Evolutionary conservation across 2,888 invertebrate genomes (phyloP), one percentile per base, ranked within the genome.

Genomic region (Eupithecia tripunctaria): DNA sequence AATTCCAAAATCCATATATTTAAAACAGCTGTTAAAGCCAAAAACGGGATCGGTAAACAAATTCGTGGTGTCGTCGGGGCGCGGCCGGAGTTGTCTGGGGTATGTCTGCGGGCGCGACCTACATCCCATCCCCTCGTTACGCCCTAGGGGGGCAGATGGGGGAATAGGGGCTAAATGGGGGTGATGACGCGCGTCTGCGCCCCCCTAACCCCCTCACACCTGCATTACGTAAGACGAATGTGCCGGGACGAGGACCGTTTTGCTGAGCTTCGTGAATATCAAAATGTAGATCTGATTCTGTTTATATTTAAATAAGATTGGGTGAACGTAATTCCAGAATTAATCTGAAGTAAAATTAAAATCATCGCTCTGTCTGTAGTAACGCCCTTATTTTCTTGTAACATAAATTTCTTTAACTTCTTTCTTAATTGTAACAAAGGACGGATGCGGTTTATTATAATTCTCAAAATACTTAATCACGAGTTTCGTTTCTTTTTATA

Each of bases 31-130:
- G 79, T 77, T 76, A 69, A 60, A 72, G 74, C 68, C 73, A 76
- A 72, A 72, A 78, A 74, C 72, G 67, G 67, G 74, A 78, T 80
- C 77, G 71, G 79, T 76, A 80, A 80, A 80, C 79, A 80, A 78
- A 78, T 80, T 79, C 68, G 71, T 71, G 76, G 73, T 71, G 74
- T 82, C 79, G 74, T 82, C 79, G 80, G 81, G 84, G 84, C 83
- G 81, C 82, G 82, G 87, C 84, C 84, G 85, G 87, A 10, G 85
- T 86, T 88, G 92, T 93, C 94, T 94, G 87, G 90, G 93, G 92
- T 91, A 91, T 90, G 93, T 94, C 93, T 94, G 90, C 90, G 89
- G 89, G 89, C 89, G 86, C 93, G 93, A 92, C 93, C 93, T 93
- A 92, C 88, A 91, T 92, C 83, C 81, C 80, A 77, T 78, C 78